Evolutionary conservation across 2,113 vertebrate species (phyloP).

Genomic region (Dendropsophus ebraccatus): DNA sequence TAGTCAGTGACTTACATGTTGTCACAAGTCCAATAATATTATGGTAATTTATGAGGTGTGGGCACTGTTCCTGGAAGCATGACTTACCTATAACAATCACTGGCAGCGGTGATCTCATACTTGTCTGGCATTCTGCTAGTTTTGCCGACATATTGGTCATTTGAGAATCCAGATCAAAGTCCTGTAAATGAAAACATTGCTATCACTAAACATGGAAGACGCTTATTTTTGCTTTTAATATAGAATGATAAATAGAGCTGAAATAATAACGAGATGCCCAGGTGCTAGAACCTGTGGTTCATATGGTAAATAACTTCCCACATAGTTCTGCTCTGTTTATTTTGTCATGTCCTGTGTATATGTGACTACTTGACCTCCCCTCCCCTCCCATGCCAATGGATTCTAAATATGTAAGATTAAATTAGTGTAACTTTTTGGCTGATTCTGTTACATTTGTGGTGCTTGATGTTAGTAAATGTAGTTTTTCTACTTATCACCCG

Average conservation of each 20-base stretch:
- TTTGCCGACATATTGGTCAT: conserved; percentile 26
- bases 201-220: neutral
- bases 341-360: too few species aligned
- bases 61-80: neutral
- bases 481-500: neutral
- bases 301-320: too few species aligned
- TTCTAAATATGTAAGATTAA: too few species aligned
- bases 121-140: conserved; percentile 7
- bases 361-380: too few species aligned
- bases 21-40: neutral
- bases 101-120: neutral
- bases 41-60: neutral
- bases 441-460: too few species aligned
- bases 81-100: conserved; percentile 46
- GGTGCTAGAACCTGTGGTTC: too few species aligned
- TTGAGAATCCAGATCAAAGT: neutral
- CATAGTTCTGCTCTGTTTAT: too few species aligned
- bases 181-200: conserved; percentile 4
- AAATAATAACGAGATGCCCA: too few species aligned
- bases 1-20: neutral
- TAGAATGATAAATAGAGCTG: neutral
- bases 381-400: too few species aligned
- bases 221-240: neutral
- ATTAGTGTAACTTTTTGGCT: too few species aligned
- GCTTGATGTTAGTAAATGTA: too few species aligned